A percentile compares a stretch with the other conserved stretches of the same genome.
These are phyloP conservation scores for Colaptes auratus DNA, from an alignment of 2,113 vertebrate genomes.

Conservation along the genomic window DNA sequence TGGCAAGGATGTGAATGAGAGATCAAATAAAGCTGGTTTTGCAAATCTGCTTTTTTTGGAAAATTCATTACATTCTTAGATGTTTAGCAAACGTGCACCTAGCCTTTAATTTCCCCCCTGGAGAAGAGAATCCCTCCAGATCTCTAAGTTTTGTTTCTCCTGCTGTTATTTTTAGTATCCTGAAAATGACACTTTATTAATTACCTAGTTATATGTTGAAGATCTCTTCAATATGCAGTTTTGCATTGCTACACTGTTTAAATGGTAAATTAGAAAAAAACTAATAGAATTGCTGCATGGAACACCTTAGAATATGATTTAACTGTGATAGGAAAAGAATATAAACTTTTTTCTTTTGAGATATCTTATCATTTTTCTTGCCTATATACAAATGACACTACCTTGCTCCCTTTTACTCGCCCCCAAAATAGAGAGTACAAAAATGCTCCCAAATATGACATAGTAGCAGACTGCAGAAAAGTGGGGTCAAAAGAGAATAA, in stretches of 20 bases:
- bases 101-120: not conserved
- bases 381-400: not conserved
- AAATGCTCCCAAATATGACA: not conserved
- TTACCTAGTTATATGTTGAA: not conserved
- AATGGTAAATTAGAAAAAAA: not conserved
- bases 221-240: not conserved
- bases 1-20: not conserved
- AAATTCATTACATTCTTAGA: not conserved
- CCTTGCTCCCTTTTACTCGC: not conserved
- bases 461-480: not conserved
- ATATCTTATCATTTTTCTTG: not conserved
- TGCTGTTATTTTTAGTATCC: not conserved
- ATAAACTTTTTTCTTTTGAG: not conserved
- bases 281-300: not conserved
- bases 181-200: not conserved
- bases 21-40: not conserved
- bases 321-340: not conserved
- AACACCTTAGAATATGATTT: not conserved
- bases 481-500: not conserved
- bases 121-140: not conserved
- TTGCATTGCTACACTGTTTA: not conserved
- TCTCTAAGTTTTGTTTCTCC: not conserved
- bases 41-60: not conserved
- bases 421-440: not conserved
- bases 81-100: not conserved